Evolutionary conservation across 2,113 vertebrate genomes (phyloP), one percentile per base, ranked within the genome.

Genomic region (Neotoma lepida): DNA sequence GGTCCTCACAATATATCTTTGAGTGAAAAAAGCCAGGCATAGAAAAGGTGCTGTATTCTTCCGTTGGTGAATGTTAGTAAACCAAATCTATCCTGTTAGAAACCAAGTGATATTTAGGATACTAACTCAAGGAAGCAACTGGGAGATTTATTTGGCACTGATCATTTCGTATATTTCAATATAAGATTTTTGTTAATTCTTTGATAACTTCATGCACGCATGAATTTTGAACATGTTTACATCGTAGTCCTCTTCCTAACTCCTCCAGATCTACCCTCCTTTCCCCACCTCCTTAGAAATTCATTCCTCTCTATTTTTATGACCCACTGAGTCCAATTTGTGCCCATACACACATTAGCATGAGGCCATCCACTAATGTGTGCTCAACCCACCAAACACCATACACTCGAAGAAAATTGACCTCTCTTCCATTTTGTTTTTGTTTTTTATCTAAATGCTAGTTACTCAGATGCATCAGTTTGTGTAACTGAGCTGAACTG

Each of bases 71-170:
- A 78, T 35, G 73, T 9, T 13, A 13, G 49, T 18, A 91, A 95
- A 78, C 26, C 73, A 94, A 86, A 24, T 49, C 74, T 73, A 64
- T 87, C 24, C 26, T 61, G 18, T 85, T 70, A 93, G 44, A 96
- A 68, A 74, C 1, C 49, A 73, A 18, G 30, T 54, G 28, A 70
- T 85, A 58, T 89, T 17, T n/a, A 33, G 68, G 9, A 22, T 71
- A 68, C 4, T 33, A 56, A 94, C 54, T 35, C 13, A 91, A 68
- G 9, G n/a, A 49, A 95, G 15, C 8, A 81, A 51, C 15, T 88
- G 41, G 1, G 28, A 46, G 28, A 76, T 81, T 77, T 35, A 5
- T 17, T 14, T 58, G 73, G 12, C 70, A 41, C 54, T 90, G 41
- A 64, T 91, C 41, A 88, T 87, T 90, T 80, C 39, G 35, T 41